Evolutionary conservation across 1,140 invertebrate genomes (phyloP), one percentile per base, ranked within the genome.

Genomic region (Drosophila burlai): DNA sequence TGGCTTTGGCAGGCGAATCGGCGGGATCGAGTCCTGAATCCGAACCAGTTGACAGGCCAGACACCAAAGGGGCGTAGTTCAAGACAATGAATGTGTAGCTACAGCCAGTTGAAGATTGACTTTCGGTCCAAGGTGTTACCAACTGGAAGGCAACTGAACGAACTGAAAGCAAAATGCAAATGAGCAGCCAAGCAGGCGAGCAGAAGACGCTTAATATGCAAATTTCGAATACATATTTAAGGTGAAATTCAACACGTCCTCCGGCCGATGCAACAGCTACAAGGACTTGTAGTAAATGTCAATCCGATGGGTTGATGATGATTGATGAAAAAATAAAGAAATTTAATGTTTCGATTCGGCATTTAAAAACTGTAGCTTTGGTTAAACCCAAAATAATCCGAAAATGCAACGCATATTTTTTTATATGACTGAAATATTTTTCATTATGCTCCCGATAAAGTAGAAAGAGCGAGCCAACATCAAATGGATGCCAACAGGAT

Each of bases 11-110:
- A 77, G 64, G 54, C 43, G 63, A 59, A 13, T 46, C 42, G 16
- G 13, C 54, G 11, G 55, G 42, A 66, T 55, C n/a, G 66, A 50
- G 34, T 67, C 26, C 64, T 38, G 21, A 47, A 67, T 54, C 59
- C 61, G 76, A 65, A 69, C 65, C 77, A 75, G 77, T 83, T 87
- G 81, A 83, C 84, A 87, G 66, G 72, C 65, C 82, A 74, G 64
- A 87, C 84, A 89, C 80, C 84, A 72, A 87, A 87, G 81, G 80
- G 83, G 83, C 83, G 83, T 82, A 87, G 80, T 83, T 77, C 73
- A 77, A 76, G 65, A 72, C 67, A 81, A 72, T 80, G 68, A 89
- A 83, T 59, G 49, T 80, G 26, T 71, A 62, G 71, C 77, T 75
- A 43, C 60, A 79, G 60, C 62, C 57, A 60, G 52, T 50, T 45